phyloP scores from a whole-genome alignment of 2,888 invertebrate species.

The Suillia variegata region DNA sequence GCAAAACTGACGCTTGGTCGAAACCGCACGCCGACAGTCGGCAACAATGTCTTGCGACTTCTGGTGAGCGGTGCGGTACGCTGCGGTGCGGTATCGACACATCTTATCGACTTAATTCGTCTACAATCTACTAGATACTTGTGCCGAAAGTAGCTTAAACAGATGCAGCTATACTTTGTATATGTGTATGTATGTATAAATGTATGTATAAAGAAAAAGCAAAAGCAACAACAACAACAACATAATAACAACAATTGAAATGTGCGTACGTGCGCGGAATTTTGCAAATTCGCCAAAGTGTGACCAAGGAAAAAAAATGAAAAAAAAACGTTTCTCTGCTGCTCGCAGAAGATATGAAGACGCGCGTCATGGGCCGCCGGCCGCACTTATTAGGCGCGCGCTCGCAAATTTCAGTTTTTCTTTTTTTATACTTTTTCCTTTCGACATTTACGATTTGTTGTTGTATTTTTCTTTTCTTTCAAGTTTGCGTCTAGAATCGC shows the following conservation, averaged over 20 bases:
- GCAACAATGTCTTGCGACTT: neutral
- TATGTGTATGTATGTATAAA: conserved; percentile 2
- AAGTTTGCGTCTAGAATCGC: neutral
- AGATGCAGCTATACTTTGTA: neutral
- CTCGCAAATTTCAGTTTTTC: too few relatives aligned
- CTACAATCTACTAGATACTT: conserved; percentile 17
- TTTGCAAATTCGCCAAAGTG: neutral
- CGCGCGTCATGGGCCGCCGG: too few relatives aligned
- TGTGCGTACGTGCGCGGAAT: conserved; percentile 47
- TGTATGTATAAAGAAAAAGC: conserved; percentile 17
- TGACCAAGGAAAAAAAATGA: too few relatives aligned
- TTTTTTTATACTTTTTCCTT: too few relatives aligned
- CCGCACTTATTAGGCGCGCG: too few relatives aligned
- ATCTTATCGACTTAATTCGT: conserved; percentile 25
- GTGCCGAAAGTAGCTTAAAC: conserved; percentile 1
- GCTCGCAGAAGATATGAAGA: too few relatives aligned
- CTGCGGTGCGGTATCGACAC: too few relatives aligned
- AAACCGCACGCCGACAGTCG: neutral
- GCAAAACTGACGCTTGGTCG: too few relatives aligned
- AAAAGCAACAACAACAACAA: conserved; percentile 6
- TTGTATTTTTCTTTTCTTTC: neutral
- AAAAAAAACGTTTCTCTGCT: too few relatives aligned
- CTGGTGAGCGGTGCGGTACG: too few relatives aligned
- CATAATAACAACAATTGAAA: conserved; percentile 47
- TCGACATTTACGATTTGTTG: too few relatives aligned